Evolutionary conservation across 37 sponge, comb jelly and placozoan genomes (phyloP).

Genomic region (Cladorhizidae sp.): DNA sequence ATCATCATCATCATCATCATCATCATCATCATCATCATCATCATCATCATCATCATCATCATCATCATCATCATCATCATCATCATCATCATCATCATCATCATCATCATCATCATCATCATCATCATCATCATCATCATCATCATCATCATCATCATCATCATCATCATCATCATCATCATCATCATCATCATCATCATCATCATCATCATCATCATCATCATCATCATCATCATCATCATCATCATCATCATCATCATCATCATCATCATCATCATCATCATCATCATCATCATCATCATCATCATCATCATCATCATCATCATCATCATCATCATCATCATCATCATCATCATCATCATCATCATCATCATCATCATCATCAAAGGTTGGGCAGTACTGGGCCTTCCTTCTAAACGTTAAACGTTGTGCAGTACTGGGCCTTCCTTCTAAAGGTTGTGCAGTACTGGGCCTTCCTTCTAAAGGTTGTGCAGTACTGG

Average conservation of each 20-base stretch:
- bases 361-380: background rate
- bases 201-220: background rate
- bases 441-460: too few species aligned
- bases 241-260: background rate
- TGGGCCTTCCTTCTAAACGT: too few species aligned
- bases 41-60: too few species aligned
- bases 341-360: constrained; percentile 4
- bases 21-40: too few species aligned
- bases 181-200: constrained; percentile 4
- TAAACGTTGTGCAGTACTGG: too few species aligned
- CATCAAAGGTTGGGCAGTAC: too few species aligned
- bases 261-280: background rate
- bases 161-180: background rate
- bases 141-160: background rate
- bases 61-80: background rate
- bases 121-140: background rate
- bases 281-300: background rate
- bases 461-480: too few species aligned
- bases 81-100: background rate
- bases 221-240: background rate
- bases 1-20: too few species aligned
- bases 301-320: constrained; percentile 2
- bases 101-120: background rate
- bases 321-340: background rate
- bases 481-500: too few species aligned